Percentiles rank a stretch among this genome's conserved stretches.
These are phyloP conservation scores for Pararge aegeria DNA, from an alignment of 1,140 invertebrate genomes.

Conservation along the genomic window DNA sequence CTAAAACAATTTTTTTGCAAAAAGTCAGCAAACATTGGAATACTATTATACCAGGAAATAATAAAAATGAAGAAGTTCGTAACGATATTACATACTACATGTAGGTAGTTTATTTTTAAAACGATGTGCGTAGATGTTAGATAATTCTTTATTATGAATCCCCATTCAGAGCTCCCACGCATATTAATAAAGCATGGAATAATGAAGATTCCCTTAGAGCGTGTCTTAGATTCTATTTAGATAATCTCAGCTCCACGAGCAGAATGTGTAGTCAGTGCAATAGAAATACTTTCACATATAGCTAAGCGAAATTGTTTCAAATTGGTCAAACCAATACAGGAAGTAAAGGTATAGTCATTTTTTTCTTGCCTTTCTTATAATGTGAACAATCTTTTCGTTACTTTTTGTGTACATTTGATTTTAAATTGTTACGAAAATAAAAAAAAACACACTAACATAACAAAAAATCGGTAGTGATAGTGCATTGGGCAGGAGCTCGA, in stretches of 20 bases:
- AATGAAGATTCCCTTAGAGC: not conserved
- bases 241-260: not conserved
- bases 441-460: too few relatives aligned
- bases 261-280: not conserved
- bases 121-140: conserved; percentile 1
- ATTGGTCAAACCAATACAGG: too few relatives aligned
- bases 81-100: not conserved
- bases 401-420: too few relatives aligned
- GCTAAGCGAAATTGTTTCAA: too few relatives aligned
- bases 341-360: too few relatives aligned
- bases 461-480: too few relatives aligned
- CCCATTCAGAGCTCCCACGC: not conserved
- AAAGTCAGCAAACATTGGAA: not conserved
- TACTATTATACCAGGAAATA: not conserved
- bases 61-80: not conserved
- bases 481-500: too few relatives aligned
- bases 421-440: too few relatives aligned
- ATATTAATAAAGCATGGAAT: not conserved
- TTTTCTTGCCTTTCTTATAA: too few relatives aligned
- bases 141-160: not conserved
- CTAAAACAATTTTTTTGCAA: not conserved
- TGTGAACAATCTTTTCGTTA: too few relatives aligned
- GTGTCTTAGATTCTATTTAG: not conserved
- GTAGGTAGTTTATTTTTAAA: not conserved
- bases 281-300: not conserved